phyloP scores from a whole-genome alignment of 2,113 vertebrate species.

The Actinemys pallida region DNA sequence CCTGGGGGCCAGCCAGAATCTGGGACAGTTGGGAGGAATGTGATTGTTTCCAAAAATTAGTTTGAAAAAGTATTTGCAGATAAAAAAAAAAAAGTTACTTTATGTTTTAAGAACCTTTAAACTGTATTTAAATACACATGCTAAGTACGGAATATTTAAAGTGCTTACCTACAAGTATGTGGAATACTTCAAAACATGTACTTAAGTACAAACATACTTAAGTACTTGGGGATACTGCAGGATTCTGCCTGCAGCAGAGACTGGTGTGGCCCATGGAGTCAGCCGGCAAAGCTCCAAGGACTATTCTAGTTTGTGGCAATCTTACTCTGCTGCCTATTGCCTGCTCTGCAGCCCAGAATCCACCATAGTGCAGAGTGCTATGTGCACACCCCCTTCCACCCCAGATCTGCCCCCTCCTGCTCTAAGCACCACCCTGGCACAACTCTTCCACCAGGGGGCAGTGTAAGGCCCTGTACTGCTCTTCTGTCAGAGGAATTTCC shows the following conservation, averaged over 20 bases:
- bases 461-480: background rate
- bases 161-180: too few species aligned
- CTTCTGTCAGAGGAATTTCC: background rate
- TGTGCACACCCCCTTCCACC: background rate
- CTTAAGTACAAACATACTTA: too few species aligned
- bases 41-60: too few species aligned
- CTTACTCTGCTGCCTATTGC: background rate
- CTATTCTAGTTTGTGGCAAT: background rate
- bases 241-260: background rate
- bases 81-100: too few species aligned
- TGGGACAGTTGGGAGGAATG: too few species aligned
- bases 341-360: background rate
- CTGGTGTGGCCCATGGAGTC: background rate
- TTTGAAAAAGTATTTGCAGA: too few species aligned
- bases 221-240: too few species aligned
- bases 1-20: too few species aligned
- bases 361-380: background rate
- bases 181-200: too few species aligned
- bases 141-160: too few species aligned
- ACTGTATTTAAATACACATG: too few species aligned
- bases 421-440: background rate
- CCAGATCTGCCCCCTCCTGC: background rate
- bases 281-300: background rate
- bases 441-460: background rate
- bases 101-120: too few species aligned